Evolutionary conservation across 2,888 invertebrate species (phyloP), one percentile per base, ranked within the genome.

Genomic region (Eupelmus urozonus): DNA sequence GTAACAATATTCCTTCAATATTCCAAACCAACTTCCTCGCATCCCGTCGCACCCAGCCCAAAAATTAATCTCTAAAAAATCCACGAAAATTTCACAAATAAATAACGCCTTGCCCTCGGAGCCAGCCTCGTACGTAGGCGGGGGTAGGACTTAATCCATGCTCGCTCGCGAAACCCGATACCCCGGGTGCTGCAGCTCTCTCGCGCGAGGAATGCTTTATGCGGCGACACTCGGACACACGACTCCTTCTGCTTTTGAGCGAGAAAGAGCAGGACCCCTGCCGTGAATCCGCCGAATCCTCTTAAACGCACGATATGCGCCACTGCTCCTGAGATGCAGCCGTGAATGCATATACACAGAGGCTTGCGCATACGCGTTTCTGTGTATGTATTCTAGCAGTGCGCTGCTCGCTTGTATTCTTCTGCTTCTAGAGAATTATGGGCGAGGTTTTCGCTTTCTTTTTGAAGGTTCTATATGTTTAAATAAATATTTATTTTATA

Each of bases 141-240:
- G 34, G 9, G 5, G 16, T 9, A 71, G 25, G 71, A 71, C 65
- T 71, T 71, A 66, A 71, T 71, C 76, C 51, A 18, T 20, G 40
- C 49, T 57, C 59, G 16, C 82, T 75, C 81, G 74, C 71, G 87
- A 87, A 88, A 88, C 87, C 82, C 84, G 87, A 88, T 87, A 87
- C 86, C 85, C 85, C 83, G 81, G 80, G 34, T 9, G 34, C 34
- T n/a, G n/a, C n/a, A 73, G 76, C 20, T 13, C 49, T 40, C 11
- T 5, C 4, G 34, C 3, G 9, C 34, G 34, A 34, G 34, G 86
- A 84, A 88, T 89, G 86, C 86, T 89, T 89, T 89, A 89, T 89
- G 87, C 85, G 87, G 88, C 87, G 89, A 88, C 88, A 86, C 85
- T 86, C 84, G 82, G 85, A 85, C 85, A 84, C 84, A 85, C 83